Conservation (phyloP, 2,888 invertebrate species). For the Chymomyza procnemis region DNA sequence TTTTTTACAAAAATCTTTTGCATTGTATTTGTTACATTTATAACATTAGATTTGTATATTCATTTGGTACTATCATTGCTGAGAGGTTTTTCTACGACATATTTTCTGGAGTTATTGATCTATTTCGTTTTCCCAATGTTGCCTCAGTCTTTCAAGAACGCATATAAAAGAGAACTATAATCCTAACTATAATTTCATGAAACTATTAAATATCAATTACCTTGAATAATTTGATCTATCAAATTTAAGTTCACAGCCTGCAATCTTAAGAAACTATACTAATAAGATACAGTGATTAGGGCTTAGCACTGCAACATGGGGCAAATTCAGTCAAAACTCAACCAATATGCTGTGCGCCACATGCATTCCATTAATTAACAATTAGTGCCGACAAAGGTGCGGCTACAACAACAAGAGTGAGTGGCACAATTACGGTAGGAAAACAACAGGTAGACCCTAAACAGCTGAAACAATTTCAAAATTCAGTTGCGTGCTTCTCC, state of each 20-base stretch:
- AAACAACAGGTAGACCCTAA: background rate
- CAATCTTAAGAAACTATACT: background rate
- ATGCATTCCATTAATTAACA: slow-evolving; percentile 67
- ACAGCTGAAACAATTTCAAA: background rate
- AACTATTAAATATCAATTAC: background rate
- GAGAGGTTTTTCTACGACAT: too few species aligned
- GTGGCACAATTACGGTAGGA: slow-evolving; percentile 6
- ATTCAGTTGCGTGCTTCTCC: background rate
- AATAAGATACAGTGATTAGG: slow-evolving; percentile 11
- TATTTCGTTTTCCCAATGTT: too few species aligned
- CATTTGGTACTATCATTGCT: too few species aligned
- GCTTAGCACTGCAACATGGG: slow-evolving; percentile 35
- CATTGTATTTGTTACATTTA: background rate
- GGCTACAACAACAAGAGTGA: slow-evolving; percentile 27
- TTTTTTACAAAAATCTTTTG: too few species aligned
- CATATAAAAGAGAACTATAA: too few species aligned
- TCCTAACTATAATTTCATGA: too few species aligned
- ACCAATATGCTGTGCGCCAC: slow-evolving; percentile 13
- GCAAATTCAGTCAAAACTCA: slow-evolving; percentile 14
- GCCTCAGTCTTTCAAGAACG: too few species aligned
- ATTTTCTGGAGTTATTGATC: too few species aligned
- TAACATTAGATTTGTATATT: background rate
- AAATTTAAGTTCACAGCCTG: background rate
- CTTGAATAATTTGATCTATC: background rate
- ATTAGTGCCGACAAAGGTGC: slow-evolving; percentile 60